A percentile compares a stretch with the other conserved stretches of the same genome.
phyloP scores from a whole-genome alignment of 2,113 vertebrate genomes.

The Ornithorhynchus anatinus region DNA sequence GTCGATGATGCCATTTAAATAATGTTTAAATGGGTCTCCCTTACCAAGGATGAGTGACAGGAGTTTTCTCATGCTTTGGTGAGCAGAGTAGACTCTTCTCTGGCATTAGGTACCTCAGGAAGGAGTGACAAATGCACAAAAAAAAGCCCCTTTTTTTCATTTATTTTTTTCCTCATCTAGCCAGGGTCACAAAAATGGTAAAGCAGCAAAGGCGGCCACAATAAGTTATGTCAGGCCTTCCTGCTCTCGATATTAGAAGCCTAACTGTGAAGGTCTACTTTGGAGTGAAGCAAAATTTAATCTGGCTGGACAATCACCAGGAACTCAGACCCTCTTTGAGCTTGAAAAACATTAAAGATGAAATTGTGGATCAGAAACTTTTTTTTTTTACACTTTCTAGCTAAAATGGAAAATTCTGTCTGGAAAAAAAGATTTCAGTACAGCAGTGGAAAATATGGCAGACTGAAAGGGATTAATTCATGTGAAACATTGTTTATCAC shows the following conservation, averaged over 20 bases:
- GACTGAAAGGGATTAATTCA: background rate
- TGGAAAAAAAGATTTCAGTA: background rate
- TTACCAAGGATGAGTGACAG: slow-evolving; percentile 58
- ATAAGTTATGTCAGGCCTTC: background rate
- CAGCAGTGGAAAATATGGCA: background rate
- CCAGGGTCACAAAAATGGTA: background rate
- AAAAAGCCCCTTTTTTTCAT: slow-evolving; percentile 23
- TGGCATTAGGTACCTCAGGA: slow-evolving; percentile 45
- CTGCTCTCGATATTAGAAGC: background rate
- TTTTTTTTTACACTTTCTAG: background rate
- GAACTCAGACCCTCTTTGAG: background rate
- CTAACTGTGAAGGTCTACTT: background rate
- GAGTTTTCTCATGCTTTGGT: slow-evolving; percentile 65
- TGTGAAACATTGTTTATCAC: slow-evolving; percentile 12
- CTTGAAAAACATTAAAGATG: background rate
- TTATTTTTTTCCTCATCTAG: background rate
- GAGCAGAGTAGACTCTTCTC: slow-evolving; percentile 56
- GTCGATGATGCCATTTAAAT: slow-evolving; percentile 69
- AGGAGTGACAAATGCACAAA: slow-evolving; percentile 23
- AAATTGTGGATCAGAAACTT: background rate
- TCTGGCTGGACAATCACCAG: background rate
- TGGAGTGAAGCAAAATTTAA: background rate
- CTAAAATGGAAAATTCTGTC: background rate
- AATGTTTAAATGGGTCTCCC: slow-evolving; percentile 58
- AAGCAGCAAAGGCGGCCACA: background rate